Percentiles rank a stretch among this genome's conserved stretches.
These are phyloP conservation scores for Barbus barbus DNA, from an alignment of 2,113 vertebrate species.

Conservation along the genomic window DNA sequence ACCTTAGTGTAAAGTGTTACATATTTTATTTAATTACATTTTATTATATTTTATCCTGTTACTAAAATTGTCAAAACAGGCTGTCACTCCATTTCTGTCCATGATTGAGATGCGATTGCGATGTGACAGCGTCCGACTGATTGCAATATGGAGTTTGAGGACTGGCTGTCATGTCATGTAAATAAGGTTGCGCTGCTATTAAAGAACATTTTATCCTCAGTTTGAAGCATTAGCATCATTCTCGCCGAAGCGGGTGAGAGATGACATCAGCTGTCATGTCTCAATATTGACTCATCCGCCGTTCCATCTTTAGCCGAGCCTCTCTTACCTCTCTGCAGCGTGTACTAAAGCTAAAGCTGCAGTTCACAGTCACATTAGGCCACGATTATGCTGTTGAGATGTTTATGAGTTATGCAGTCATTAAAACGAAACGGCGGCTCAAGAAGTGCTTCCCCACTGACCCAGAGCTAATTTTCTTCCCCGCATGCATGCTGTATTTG, in stretches of 20 bases:
- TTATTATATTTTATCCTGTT: neutral
- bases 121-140: neutral
- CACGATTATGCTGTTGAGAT: neutral
- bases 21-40: neutral
- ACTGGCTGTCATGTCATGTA: no score
- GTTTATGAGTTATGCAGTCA: neutral
- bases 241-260: neutral
- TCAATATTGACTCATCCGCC: neutral
- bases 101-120: neutral
- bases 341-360: neutral
- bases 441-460: slow-evolving; percentile 12
- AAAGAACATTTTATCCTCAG: neutral
- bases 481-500: slow-evolving; percentile 15
- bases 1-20: no score
- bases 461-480: slow-evolving; percentile 38
- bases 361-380: neutral
- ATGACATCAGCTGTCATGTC: slow-evolving; percentile 29
- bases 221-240: slow-evolving; percentile 1
- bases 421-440: slow-evolving; percentile 18
- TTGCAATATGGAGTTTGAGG: neutral
- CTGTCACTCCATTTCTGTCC: neutral
- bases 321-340: slow-evolving; percentile 6
- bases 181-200: no score
- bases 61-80: neutral
- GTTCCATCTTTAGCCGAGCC: neutral